Conservation (phyloP, 2,113 vertebrate genomes). For the Callithrix jacchus region DNA sequence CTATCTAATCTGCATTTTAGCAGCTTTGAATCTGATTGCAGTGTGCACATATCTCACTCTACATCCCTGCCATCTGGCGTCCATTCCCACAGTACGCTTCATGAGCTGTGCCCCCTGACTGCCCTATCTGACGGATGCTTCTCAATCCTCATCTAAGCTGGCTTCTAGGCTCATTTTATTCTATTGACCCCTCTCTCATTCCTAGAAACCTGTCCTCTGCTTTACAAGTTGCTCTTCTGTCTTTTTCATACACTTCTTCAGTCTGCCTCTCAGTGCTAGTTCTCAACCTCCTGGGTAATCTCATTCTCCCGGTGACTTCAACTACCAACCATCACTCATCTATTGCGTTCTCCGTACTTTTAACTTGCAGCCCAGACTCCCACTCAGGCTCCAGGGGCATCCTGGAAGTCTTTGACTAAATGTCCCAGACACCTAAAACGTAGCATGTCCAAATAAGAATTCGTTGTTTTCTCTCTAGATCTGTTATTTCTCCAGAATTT, state of each 20-base stretch:
- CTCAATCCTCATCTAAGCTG: background rate
- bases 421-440: background rate
- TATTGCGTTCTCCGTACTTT: background rate
- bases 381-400: background rate
- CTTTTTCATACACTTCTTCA: background rate
- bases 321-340: too few species aligned
- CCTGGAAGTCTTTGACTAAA: background rate
- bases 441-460: slow-evolving; percentile 9
- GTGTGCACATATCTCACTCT: background rate
- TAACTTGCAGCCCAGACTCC: background rate
- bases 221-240: background rate
- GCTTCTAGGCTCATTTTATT: background rate
- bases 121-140: background rate
- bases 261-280: background rate
- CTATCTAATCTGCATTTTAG: background rate
- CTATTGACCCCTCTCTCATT: background rate
- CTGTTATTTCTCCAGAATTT: background rate
- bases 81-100: background rate
- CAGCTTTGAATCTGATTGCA: background rate
- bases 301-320: background rate
- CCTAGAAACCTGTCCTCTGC: background rate
- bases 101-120: background rate
- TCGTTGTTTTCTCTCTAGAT: background rate
- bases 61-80: background rate
- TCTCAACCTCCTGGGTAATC: background rate